A percentile compares a stretch with the other conserved stretches of the same genome.
Conservation (phyloP, 2,113 vertebrate genomes). For the Vulpes vulpes region DNA sequence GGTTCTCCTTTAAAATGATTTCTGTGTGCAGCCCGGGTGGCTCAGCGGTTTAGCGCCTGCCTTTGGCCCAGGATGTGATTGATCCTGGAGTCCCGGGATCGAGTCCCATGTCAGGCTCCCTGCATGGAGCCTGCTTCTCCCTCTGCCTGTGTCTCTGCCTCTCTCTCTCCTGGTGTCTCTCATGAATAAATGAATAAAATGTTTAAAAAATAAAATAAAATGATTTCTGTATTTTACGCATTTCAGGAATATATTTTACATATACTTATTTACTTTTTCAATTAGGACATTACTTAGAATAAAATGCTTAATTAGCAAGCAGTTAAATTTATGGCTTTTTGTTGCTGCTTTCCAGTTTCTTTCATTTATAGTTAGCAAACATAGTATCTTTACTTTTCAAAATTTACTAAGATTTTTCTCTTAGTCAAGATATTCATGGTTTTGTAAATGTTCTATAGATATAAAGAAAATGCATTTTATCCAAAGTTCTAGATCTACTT, state of each 20-base stretch:
- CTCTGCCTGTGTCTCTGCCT: too few species aligned
- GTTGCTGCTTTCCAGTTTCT: neutral
- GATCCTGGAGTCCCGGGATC: too few species aligned
- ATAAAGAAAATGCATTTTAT: neutral
- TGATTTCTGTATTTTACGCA: neutral
- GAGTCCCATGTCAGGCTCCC: too few species aligned
- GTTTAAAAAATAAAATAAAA: neutral
- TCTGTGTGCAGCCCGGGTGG: too few species aligned
- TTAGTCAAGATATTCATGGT: neutral
- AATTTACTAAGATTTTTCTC: slow-evolving; percentile 1
- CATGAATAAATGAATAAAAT: too few species aligned
- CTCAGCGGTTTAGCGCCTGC: too few species aligned
- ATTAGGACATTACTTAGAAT: neutral
- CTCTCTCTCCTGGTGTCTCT: too few species aligned
- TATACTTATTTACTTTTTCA: neutral
- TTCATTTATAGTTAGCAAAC: slow-evolving; percentile 28
- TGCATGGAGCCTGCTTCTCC: too few species aligned
- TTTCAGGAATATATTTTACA: neutral
- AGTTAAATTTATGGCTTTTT: neutral
- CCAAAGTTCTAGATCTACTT: neutral
- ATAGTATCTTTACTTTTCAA: neutral
- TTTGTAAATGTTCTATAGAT: neutral
- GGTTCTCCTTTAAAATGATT: neutral
- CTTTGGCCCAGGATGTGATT: too few species aligned
- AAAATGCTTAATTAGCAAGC: neutral